phyloP scores from a whole-genome alignment of 2,888 invertebrate species.

The Rotaria macrura region DNA sequence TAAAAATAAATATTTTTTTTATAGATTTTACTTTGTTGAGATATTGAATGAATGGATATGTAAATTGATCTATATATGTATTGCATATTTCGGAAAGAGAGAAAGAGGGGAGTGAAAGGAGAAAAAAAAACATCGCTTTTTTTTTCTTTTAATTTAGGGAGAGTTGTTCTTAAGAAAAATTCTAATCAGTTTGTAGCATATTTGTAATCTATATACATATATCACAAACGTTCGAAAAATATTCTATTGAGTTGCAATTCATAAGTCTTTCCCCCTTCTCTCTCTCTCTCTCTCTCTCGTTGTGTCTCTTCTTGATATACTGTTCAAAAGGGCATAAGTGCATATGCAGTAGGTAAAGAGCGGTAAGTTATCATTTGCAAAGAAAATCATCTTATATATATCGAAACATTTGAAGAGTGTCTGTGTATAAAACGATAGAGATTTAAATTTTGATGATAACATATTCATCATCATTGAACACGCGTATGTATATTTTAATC shows the following conservation, averaged over 20 bases:
- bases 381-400: conserved; percentile 7
- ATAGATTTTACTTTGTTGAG: background rate
- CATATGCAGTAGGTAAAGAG: conserved; percentile 5
- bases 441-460: background rate
- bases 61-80: background rate
- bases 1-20: background rate
- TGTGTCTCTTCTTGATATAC: background rate
- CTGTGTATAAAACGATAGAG: background rate
- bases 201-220: background rate
- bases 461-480: background rate
- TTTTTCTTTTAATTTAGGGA: too few species aligned
- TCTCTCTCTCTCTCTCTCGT: background rate
- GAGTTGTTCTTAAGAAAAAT: too few species aligned
- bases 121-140: too few species aligned
- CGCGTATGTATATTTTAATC: background rate
- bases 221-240: background rate
- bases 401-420: background rate
- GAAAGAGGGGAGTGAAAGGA: too few species aligned
- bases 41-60: background rate
- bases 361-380: background rate
- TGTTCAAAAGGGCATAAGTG: background rate
- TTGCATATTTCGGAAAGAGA: background rate
- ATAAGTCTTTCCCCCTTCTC: too few species aligned
- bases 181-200: too few species aligned
- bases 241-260: background rate